Conservation (phyloP, 2,113 vertebrate genomes). For the Platanista minor region DNA sequence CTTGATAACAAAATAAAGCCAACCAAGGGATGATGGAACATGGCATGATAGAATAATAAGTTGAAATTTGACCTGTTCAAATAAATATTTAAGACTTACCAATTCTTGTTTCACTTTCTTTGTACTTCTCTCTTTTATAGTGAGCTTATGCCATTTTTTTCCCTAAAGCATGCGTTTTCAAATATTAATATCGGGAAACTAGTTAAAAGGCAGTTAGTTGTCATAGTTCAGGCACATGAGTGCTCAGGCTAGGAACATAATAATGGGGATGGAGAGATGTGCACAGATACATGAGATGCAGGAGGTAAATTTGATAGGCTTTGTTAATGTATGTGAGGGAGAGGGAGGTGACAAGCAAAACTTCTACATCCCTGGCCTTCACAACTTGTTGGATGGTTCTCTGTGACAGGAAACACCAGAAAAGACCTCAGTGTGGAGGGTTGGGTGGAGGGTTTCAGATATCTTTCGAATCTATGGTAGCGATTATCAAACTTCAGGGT, state of each 20-base stretch:
- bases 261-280: no score
- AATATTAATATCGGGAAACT: not conserved
- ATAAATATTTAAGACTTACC: not conserved
- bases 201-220: not conserved
- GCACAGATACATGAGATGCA: not conserved
- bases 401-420: not conserved
- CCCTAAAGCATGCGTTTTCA: not conserved
- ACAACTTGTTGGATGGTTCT: not conserved
- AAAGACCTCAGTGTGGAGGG: not conserved
- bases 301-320: not conserved
- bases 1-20: not conserved
- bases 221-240: not conserved
- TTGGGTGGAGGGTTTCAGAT: not conserved
- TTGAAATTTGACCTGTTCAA: not conserved
- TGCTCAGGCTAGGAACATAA: not conserved
- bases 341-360: not conserved
- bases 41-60: not conserved
- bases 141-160: not conserved
- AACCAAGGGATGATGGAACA: not conserved
- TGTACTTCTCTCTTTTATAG: not conserved
- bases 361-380: not conserved
- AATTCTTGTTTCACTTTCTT: not conserved
- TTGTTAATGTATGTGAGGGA: not conserved
- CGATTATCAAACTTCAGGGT: not conserved
- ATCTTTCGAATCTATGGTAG: not conserved